A percentile compares a stretch with the other conserved stretches of the same genome.
These are phyloP conservation scores for Liopterus haemorrhoidalis DNA, from an alignment of 2,888 invertebrate genomes.

Conservation along the genomic window DNA sequence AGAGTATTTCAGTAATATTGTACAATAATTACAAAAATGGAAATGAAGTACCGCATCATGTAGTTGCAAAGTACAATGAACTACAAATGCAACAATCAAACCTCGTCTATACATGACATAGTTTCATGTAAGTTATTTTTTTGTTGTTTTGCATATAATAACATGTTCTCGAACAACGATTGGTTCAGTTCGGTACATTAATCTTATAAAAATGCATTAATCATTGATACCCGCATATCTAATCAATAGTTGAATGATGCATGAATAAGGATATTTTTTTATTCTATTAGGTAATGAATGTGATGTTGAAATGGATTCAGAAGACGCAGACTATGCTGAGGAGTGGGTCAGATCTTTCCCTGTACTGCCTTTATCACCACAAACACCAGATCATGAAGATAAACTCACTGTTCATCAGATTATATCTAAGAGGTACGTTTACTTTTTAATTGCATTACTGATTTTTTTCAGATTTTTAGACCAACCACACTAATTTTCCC, in stretches of 20 bases:
- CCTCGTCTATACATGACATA: not conserved
- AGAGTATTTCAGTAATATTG: no score
- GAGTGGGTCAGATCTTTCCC: constrained; percentile 45
- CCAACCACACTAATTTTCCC: constrained; percentile 7
- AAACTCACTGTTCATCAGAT: constrained; percentile 70
- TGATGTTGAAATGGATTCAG: constrained; percentile 46
- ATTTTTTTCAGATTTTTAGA: constrained; percentile 2
- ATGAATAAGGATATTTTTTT: no score
- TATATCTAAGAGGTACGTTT: constrained; percentile 62
- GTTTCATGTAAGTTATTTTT: constrained; percentile 34
- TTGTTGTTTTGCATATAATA: constrained; percentile 43
- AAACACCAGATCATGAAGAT: constrained; percentile 52
- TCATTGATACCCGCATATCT: no score
- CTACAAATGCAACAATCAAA: no score
- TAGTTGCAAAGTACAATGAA: no score
- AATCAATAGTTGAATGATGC: no score
- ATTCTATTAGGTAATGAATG: constrained; percentile 47
- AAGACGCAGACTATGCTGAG: constrained; percentile 53
- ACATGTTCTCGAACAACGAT: no score
- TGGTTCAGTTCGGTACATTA: no score
- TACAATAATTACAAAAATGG: no score
- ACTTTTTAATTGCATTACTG: constrained; percentile 1
- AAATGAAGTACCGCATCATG: no score
- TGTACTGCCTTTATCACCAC: constrained; percentile 47
- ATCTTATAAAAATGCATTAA: no score